Base-by-base conservation (phyloP, 2,888 invertebrate species). In the Lysandra bellargus region DNA sequence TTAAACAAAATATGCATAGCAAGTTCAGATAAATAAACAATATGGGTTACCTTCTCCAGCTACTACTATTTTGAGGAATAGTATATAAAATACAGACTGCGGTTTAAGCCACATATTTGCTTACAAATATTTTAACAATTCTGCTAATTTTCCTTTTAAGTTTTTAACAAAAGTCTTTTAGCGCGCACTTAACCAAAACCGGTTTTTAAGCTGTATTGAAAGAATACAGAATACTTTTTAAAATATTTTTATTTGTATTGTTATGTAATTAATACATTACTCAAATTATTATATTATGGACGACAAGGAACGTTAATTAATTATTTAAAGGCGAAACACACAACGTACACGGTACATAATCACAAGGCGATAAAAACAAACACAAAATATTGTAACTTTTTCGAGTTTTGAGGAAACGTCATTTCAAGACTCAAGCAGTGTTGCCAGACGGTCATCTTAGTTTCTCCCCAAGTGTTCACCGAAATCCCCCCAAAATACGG, bases 31-130 rank as follows among this genome's bases (percentile, higher is more conserved):
- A 5, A 57, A 57, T 57, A 57, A 17, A 57, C 57, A 57, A 17
- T 61, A 61, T 7, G 61, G 6, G 23, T 61, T 69, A 69, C 69
- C 69, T 69, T 69, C 69, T 69, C 69, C 69, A 37, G 69, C 69
- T 17, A 69, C 1, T 1, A 69, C 69, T 14, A 69, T 69, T 69
- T 69, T 69, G 69, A 69, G 4, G 14, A 33, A 69, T 33, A 69
- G 14, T 1, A 69, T 69, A 69, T 17, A 69, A 33, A 69, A 33
- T 37, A 69, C 33, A 33, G 33, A 14, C 33, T 69, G 69, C 33
- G 69, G 69, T 37, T 44, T 75, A 30, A 75, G 30, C 75, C 75
- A 75, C 75, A 75, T 75, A 23, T 75, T 75, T 75, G 23, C 14
- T 14, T 33, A 69, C 17, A 30, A 7, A 12, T 69, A 9, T 69